phyloP scores from a whole-genome alignment of 2,113 vertebrate species.

The Platysteira castanea region DNA sequence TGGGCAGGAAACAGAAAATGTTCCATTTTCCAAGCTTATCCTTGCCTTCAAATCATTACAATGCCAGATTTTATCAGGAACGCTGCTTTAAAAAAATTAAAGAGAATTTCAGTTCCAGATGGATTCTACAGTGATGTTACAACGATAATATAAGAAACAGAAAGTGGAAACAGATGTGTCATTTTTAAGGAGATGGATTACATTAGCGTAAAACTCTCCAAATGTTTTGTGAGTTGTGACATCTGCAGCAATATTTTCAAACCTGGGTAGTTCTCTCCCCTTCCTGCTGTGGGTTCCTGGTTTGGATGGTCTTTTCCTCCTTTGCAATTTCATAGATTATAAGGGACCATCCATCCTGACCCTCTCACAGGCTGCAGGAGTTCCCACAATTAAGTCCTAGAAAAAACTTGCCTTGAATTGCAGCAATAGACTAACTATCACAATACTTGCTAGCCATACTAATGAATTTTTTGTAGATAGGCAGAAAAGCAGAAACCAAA shows the following conservation, averaged over 20 bases:
- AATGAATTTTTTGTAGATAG: not conserved
- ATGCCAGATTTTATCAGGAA: slow-evolving; percentile 58
- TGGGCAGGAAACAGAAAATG: slow-evolving; percentile 48
- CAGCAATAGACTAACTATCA: not conserved
- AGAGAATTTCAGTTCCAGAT: slow-evolving; percentile 53
- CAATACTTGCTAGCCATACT: not conserved
- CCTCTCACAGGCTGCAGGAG: not conserved
- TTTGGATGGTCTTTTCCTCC: not conserved
- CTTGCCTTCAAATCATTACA: slow-evolving; percentile 37
- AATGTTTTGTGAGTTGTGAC: slow-evolving; percentile 33
- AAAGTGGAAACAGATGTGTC: slow-evolving; percentile 60
- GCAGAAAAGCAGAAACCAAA: not conserved
- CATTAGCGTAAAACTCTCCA: slow-evolving; percentile 41
- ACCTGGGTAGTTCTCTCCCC: not conserved
- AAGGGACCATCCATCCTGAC: not conserved
- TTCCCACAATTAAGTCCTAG: not conserved
- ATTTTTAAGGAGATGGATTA: slow-evolving; percentile 43
- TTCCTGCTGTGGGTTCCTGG: not conserved
- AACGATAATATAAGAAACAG: slow-evolving; percentile 52
- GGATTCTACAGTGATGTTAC: slow-evolving; percentile 49
- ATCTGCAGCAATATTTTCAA: slow-evolving; percentile 39
- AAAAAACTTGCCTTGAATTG: not conserved
- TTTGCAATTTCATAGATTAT: not conserved
- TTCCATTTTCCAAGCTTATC: slow-evolving; percentile 38
- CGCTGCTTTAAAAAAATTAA: slow-evolving; percentile 4